Evolutionary conservation across 2,797 vertebrate species (phyloP), one percentile per base, ranked within the genome.

Genomic region (Darevskia nairensis): DNA sequence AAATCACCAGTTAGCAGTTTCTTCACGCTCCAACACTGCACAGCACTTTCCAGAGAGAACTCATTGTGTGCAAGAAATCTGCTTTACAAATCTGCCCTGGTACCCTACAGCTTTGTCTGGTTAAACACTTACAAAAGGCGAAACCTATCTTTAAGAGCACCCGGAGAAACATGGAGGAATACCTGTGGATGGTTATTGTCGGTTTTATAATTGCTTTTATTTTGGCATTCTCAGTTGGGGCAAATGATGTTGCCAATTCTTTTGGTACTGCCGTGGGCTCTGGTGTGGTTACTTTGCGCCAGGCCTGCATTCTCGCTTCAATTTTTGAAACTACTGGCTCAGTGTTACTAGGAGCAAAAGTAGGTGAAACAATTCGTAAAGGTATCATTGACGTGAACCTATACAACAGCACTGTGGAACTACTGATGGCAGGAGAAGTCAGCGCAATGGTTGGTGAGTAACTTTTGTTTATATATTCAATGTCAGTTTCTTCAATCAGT

Each of bases 401-500:
- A 29, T 99, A 99, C 97, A 99, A 99, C 75, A 93, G 95, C 0
- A 98, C 98, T 0, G 97, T 98, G 92, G 96, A 96, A 0, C 95
- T 97, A 32, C 97, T 99, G 80, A 99, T 99, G 99, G 99, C 99
- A 0, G 99, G 99, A 84, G 98, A 99, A 97, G 99, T 99, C 96
- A 99, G 99, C 94, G 99, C 99, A 82, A 99, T 99, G 99, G 98
- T 99, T 29, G 99, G 99, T 99, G 95, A 98, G 99, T 99, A 93
- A 59, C 3, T 0, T 23, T 59, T 7, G 61, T 76, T 88, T 92
- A 41, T 0, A 41, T 46, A 68, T 74, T 71, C 0, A 86, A 55
- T 89, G 71, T 75, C 78, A 17, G 75, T 86, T 44, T 80, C n/a
- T 72, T 93, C 0, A 0, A 39, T 55, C 13, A 68, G 7, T 23